Conservation (phyloP, 1,140 invertebrate species). For the Tetramorium simillimum region DNA sequence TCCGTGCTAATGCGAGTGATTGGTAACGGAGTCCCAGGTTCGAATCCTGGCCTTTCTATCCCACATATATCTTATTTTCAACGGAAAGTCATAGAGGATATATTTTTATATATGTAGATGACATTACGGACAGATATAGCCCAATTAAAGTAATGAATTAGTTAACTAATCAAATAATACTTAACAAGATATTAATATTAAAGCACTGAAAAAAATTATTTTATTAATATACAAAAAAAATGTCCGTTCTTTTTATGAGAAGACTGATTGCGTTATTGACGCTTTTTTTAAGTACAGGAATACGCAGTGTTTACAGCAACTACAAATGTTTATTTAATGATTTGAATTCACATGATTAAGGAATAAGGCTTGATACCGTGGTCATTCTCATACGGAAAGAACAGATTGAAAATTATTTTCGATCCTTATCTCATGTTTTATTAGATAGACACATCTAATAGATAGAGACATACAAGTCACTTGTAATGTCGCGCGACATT, state of each 20-base stretch:
- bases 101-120: no score
- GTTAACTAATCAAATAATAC: no score
- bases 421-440: constrained; percentile 40
- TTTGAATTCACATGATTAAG: neutral
- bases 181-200: neutral
- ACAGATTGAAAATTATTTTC: constrained; percentile 17
- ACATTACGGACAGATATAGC: no score
- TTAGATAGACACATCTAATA: constrained; percentile 58
- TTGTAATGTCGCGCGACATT: neutral
- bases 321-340: neutral
- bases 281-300: neutral
- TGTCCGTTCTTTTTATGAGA: constrained; percentile 45
- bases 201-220: neutral
- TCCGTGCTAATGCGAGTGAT: no score
- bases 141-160: no score
- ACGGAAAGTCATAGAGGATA: no score
- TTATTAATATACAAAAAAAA: neutral
- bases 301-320: neutral
- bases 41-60: no score
- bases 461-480: constrained; percentile 19
- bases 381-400: constrained; percentile 35
- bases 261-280: neutral
- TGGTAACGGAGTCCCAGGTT: no score
- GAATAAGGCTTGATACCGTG: neutral
- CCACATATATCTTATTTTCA: no score